Evolutionary conservation across 2,113 vertebrate genomes (phyloP).

Genomic region (Aldabrachelys gigantea): DNA sequence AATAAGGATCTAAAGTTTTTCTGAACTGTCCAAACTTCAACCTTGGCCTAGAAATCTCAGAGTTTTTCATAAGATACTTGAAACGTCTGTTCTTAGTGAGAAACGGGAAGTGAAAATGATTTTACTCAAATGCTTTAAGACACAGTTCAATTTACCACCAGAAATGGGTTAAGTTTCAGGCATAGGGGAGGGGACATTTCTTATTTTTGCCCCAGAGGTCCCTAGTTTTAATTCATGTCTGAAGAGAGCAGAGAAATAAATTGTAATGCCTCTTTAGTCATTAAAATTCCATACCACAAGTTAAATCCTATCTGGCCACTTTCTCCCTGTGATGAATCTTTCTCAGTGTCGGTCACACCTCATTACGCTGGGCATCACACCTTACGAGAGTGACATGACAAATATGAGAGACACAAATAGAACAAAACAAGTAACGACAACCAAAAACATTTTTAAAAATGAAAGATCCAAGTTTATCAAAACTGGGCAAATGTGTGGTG

Average conservation of each 20-base stretch:
- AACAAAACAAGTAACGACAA: slow-evolving; percentile 35
- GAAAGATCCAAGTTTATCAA: not conserved
- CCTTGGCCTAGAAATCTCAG: not conserved
- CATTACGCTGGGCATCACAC: slow-evolving; percentile 37
- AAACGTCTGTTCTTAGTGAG: not conserved
- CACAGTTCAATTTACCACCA: not conserved
- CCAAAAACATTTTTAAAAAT: not conserved
- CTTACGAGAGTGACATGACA: slow-evolving; percentile 45
- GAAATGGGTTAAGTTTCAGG: rapidly evolving
- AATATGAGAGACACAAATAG: slow-evolving; percentile 12
- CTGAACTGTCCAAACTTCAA: not conserved
- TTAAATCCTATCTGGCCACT: slow-evolving; percentile 18
- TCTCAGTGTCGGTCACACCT: slow-evolving; percentile 40
- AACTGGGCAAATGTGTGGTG: rapidly evolving
- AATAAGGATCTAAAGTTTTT: not conserved
- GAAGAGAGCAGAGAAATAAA: slow-evolving; percentile 17
- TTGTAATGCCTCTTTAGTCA: slow-evolving; percentile 42
- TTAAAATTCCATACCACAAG: slow-evolving; percentile 52
- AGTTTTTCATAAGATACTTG: not conserved
- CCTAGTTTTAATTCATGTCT: slow-evolving; percentile 13
- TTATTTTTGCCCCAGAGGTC: not conserved
- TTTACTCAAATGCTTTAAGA: not conserved
- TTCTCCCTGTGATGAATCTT: not conserved
- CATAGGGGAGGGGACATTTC: not conserved
- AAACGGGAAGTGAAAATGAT: not conserved